Evolutionary conservation across 2,888 invertebrate species (phyloP).

Genomic region (Mythimna impura): DNA sequence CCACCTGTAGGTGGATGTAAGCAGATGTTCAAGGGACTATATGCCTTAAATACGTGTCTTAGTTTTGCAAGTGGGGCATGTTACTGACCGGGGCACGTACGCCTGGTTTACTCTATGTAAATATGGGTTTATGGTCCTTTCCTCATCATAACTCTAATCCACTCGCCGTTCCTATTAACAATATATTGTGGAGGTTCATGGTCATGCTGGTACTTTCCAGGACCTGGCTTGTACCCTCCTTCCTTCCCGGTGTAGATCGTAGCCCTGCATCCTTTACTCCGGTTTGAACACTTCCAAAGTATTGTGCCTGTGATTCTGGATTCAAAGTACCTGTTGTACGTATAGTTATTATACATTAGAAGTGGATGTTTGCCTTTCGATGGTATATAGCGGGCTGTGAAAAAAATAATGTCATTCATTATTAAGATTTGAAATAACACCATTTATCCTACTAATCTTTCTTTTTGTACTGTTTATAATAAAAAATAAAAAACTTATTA

Average conservation of each 20-base stretch:
- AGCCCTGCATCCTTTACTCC: constrained; percentile 55
- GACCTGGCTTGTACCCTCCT: constrained; percentile 20
- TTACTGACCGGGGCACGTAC: too few relatives aligned
- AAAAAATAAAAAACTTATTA: too few relatives aligned
- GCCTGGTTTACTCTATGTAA: too few relatives aligned
- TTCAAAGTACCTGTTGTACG: constrained; percentile 55
- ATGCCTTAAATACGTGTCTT: too few relatives aligned
- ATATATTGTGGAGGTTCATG: constrained; percentile 54
- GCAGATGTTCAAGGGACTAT: too few relatives aligned
- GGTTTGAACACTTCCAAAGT: constrained; percentile 58
- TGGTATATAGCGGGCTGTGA: constrained; percentile 54
- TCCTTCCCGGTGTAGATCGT: constrained; percentile 29
- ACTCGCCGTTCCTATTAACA: constrained; percentile 35
- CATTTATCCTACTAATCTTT: neutral
- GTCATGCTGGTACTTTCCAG: constrained; percentile 28
- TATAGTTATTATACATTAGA: constrained; percentile 62
- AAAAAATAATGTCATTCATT: constrained; percentile 11
- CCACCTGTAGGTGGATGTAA: too few relatives aligned
- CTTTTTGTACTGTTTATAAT: too few relatives aligned
- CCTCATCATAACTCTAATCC: constrained; percentile 35
- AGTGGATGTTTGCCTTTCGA: constrained; percentile 65
- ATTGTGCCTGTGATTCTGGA: constrained; percentile 30
- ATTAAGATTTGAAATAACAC: neutral
- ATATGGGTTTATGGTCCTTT: neutral
- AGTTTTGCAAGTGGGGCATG: too few relatives aligned